Base-by-base conservation (phyloP, 2,113 vertebrate species). In the Puma concolor region DNA sequence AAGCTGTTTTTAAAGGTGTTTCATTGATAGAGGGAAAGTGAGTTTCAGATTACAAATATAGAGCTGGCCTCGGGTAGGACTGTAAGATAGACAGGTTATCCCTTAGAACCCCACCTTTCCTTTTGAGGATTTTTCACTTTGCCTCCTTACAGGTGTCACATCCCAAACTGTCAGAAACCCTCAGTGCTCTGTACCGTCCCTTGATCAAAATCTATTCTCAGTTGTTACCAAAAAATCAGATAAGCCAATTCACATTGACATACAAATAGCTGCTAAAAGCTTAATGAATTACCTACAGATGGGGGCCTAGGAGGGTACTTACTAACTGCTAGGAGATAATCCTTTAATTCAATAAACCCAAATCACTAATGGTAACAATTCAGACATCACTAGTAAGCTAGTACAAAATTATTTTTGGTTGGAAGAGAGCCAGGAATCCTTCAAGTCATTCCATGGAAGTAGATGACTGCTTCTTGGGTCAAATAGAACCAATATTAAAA, bases 261-360 rank as follows among this genome's bases (percentile, higher is more conserved):
- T 95, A 97, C 36, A 96, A 96, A 96, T 81, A 96, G 96, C 97
- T 97, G 94, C 94, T 98, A 96, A 98, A 98, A 98, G 96, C 94
- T 97, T 97, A 96, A 98, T 97, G 96, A 97, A 98, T 97, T 96
- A 92, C 80, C 83, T 97, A 90, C 90, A 96, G 98, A 97, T 95
- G 80, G 86, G 91, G 88, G 12, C 64, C 83, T 94, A 69, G 50
- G 92, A 76, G 66, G 77, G 92, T 66, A 91, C 96, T 97, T 96
- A 94, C 77, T 97, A 96, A 96, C 97, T 96, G 97, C 89, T 83
- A 96, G 88, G 80, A 91, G 92, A 97, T 98, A 97, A 98, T 97
- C 97, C 94, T 97, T 96, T 98, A 98, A 98, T 98, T 98, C 95
- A 97, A 95, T 97, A 97, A 95, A 87, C 54, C 94, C 90, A 96